Evolutionary conservation across 53 echinoderm and acorn worm genomes (phyloP).

Genomic region (Henricia sp.): DNA sequence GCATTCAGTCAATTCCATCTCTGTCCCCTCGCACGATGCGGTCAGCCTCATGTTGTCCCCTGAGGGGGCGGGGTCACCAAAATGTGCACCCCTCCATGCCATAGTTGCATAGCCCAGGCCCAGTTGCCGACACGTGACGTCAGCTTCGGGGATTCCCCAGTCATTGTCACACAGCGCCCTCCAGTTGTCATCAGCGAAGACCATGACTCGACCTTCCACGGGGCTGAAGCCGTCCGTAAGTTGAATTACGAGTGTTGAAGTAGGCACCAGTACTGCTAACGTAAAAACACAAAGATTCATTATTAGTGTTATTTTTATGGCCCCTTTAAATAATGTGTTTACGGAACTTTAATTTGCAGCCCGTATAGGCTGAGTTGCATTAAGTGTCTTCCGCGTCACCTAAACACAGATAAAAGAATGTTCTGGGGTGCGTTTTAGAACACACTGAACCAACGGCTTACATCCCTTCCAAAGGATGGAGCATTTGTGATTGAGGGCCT

Average conservation of each 20-base stretch:
- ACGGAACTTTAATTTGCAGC: too few species aligned
- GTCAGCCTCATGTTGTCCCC: constrained; percentile 4
- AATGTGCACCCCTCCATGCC: constrained; percentile 36
- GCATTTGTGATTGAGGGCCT: too few species aligned
- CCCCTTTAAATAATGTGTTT: too few species aligned
- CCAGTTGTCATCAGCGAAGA: constrained; percentile 54
- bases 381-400: too few species aligned
- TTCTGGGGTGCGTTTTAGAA: too few species aligned
- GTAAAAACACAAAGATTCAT: too few species aligned
- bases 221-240: constrained; percentile 55
- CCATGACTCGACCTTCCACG: constrained; percentile 52
- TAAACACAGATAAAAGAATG: too few species aligned
- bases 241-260: constrained; percentile 16
- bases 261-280: neutral
- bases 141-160: constrained; percentile 56
- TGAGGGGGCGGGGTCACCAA: neutral
- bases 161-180: constrained; percentile 55
- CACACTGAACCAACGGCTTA: too few species aligned
- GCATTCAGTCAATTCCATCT: constrained; percentile 2
- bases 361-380: too few species aligned
- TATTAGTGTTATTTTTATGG: too few species aligned
- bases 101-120: constrained; percentile 44
- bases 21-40: neutral
- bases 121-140: constrained; percentile 63
- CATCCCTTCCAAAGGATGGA: too few species aligned